A percentile compares a stretch with the other conserved stretches of the same genome.
These are phyloP conservation scores for Ostrea denselamellosa DNA, from an alignment of 1,140 invertebrate genomes.

Conservation along the genomic window DNA sequence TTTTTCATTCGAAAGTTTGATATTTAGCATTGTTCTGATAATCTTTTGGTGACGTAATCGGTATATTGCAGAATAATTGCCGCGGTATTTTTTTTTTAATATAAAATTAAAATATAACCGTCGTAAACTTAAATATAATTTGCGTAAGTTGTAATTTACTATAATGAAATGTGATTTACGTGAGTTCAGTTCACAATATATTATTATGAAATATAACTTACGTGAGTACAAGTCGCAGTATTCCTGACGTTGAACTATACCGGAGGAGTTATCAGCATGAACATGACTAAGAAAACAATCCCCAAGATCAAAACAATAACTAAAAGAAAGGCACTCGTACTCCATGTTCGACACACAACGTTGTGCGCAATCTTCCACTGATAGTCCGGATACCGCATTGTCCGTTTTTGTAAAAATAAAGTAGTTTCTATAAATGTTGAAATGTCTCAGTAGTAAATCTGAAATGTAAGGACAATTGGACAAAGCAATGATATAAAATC, in stretches of 20 bases:
- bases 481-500: neutral
- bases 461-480: neutral
- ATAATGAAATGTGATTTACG: no score
- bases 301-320: constrained; percentile 62
- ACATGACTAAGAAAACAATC: constrained; percentile 57
- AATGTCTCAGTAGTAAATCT: constrained; percentile 54
- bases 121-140: no score
- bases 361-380: constrained; percentile 65
- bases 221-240: constrained; percentile 62
- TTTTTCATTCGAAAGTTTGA: no score
- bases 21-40: no score
- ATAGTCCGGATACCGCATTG: constrained; percentile 47
- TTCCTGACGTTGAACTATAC: constrained; percentile 15
- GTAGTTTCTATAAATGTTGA: constrained; percentile 47
- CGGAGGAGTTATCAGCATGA: constrained; percentile 48
- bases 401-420: constrained; percentile 19
- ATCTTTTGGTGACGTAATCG: no score
- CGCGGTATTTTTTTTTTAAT: no score
- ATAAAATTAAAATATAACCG: no score
- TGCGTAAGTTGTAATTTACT: no score
- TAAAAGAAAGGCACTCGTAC: constrained; percentile 62
- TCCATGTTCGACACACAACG: constrained; percentile 52
- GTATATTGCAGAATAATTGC: no score
- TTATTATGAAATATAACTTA: constrained; percentile 22
- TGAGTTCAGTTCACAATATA: neutral